A percentile compares a stretch with the other conserved stretches of the same genome.
Conservation (phyloP, 2,888 invertebrate genomes). For the Adelphocoris suturalis region DNA sequence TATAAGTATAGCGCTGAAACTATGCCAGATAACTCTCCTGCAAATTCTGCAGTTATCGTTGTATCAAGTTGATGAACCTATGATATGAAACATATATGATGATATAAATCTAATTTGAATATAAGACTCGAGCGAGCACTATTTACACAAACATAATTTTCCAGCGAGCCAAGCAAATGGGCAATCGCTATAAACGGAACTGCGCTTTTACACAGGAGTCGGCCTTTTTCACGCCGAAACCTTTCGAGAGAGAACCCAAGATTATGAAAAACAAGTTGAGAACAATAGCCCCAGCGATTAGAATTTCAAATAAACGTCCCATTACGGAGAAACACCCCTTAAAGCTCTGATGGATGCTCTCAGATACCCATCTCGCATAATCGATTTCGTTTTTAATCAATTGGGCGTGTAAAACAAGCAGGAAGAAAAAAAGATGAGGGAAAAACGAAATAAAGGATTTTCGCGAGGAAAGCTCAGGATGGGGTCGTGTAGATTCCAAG, state of each 20-base stretch:
- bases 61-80: no score
- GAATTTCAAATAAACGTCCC: slow-evolving; percentile 32
- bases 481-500: neutral
- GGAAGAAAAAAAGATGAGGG: neutral
- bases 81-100: no score
- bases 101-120: no score
- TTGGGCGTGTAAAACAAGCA: slow-evolving; percentile 37
- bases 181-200: neutral
- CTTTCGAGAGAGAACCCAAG: neutral
- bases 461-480: no score
- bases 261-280: slow-evolving; percentile 22
- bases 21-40: no score
- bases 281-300: neutral
- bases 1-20: no score
- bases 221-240: neutral
- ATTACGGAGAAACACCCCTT: slow-evolving; percentile 8
- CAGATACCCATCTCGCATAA: slow-evolving; percentile 42
- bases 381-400: slow-evolving; percentile 45
- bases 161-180: no score
- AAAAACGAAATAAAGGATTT: neutral
- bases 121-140: no score
- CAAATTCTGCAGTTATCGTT: no score
- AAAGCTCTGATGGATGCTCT: neutral
- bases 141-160: no score
- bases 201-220: neutral